Percentiles rank a stretch among this genome's conserved stretches.
Evolutionary conservation across 1,140 invertebrate genomes (phyloP).

Genomic region (Eciton burchellii): DNA sequence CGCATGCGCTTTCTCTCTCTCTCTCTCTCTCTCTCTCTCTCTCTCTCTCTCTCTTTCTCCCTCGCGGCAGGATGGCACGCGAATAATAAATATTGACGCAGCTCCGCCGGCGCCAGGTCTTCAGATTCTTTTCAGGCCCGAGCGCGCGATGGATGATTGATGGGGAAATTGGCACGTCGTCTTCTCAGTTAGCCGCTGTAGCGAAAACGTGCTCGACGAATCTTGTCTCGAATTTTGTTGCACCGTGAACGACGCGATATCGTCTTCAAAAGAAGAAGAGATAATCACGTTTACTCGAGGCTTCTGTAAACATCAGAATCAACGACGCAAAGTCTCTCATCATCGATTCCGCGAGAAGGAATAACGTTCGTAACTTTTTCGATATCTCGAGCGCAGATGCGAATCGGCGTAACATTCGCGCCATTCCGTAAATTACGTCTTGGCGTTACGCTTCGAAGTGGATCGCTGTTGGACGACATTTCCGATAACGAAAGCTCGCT

Average conservation of each 20-base stretch:
- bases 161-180: slow-evolving; percentile 56
- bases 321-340: neutral
- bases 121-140: slow-evolving; percentile 34
- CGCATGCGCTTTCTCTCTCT: no score
- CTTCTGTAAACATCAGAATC: no score
- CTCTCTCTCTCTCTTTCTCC: no score
- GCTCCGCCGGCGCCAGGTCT: slow-evolving; percentile 51
- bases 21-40: no score
- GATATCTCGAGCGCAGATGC: neutral
- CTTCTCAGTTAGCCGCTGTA: slow-evolving; percentile 9
- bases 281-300: neutral
- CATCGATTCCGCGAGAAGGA: neutral
- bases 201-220: slow-evolving; percentile 10
- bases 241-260: slow-evolving; percentile 1
- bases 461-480: slow-evolving; percentile 1
- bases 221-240: slow-evolving; percentile 22
- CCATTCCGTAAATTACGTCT: neutral
- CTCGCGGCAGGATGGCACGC: slow-evolving; percentile 17
- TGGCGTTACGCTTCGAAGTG: neutral
- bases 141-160: slow-evolving; percentile 37
- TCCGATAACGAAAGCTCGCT: neutral
- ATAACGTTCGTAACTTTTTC: neutral
- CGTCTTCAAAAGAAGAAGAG: neutral
- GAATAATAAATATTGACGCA: slow-evolving; percentile 70
- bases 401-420: neutral